These are phyloP conservation scores for Pseudolaguvia tuberculata DNA, from an alignment of 2,113 vertebrate species.

Conservation along the genomic window DNA sequence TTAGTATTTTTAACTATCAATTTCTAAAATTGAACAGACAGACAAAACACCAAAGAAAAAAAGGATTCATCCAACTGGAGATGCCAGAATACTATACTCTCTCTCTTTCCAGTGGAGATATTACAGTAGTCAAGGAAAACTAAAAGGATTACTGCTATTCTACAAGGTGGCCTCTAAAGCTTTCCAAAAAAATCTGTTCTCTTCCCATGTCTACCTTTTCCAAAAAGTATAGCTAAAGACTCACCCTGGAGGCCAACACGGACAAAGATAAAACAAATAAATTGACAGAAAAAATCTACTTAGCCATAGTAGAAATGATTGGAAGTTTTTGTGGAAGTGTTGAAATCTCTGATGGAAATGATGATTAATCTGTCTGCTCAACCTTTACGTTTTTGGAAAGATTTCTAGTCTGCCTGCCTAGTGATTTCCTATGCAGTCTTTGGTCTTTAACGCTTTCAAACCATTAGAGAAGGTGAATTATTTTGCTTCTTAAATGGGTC, in stretches of 20 bases:
- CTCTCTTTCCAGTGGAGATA: constrained; percentile 45
- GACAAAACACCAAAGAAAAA: constrained; percentile 53
- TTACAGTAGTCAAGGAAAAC: constrained; percentile 57
- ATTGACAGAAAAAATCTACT: neutral
- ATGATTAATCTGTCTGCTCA: neutral
- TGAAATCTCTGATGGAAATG: constrained; percentile 5
- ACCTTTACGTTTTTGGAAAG: neutral
- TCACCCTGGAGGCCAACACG: neutral
- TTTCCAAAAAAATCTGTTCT: constrained; percentile 19
- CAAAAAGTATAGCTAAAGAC: neutral
- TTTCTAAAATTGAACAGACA: constrained; percentile 51
- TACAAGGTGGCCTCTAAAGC: constrained; percentile 47
- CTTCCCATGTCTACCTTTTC: constrained; percentile 28
- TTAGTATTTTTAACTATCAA: constrained; percentile 63
- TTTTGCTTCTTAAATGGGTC: constrained; percentile 43
- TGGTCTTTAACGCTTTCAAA: neutral
- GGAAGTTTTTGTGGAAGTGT: neutral
- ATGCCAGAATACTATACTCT: constrained; percentile 47
- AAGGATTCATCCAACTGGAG: constrained; percentile 54
- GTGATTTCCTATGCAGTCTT: neutral
- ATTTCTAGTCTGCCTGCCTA: neutral
- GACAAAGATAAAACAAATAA: neutral
- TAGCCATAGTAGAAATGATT: neutral
- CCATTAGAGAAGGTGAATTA: constrained; percentile 8
- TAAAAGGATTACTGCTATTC: constrained; percentile 57